These are phyloP conservation scores for Valencia hispanica DNA, from an alignment of 2,797 vertebrate species.

Conservation along the genomic window DNA sequence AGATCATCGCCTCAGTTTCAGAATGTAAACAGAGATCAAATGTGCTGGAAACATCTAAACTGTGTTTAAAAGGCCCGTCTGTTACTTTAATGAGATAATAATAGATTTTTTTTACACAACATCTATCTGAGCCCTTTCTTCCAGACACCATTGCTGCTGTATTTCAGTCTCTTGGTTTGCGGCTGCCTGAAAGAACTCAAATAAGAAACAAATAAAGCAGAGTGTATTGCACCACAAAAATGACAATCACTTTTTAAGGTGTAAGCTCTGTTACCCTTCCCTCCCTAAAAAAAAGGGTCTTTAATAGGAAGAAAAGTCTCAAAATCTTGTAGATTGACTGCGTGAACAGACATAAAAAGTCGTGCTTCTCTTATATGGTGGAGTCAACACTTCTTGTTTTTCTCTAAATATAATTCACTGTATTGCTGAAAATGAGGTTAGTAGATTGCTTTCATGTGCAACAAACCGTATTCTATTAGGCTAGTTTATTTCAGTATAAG, in stretches of 20 bases:
- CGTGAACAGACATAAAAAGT: no score
- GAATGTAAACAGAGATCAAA: constrained; percentile 31
- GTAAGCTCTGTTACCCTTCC: constrained; percentile 19
- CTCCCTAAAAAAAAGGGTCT: constrained; percentile 25
- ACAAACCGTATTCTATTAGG: no score
- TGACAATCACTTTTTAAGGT: constrained; percentile 55
- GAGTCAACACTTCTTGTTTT: no score
- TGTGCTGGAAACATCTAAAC: constrained; percentile 19
- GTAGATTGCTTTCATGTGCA: no score
- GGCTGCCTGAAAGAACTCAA: constrained; percentile 41
- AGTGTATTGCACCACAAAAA: constrained; percentile 62
- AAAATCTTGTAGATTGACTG: no score
- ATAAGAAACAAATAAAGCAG: constrained; percentile 64
- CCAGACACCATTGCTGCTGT: constrained; percentile 11
- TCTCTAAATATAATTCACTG: no score
- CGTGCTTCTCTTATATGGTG: no score
- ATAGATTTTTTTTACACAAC: constrained; percentile 14
- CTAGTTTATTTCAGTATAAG: no score
- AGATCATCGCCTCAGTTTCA: constrained; percentile 22
- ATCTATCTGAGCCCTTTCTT: constrained; percentile 13
- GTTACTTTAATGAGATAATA: constrained; percentile 28
- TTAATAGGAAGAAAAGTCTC: constrained; percentile 44
- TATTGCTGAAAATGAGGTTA: no score
- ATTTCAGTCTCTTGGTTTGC: constrained; percentile 27
- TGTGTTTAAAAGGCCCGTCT: constrained; percentile 20